Conservation (phyloP, 2,888 invertebrate genomes). For the Nomada lathburiana region DNA sequence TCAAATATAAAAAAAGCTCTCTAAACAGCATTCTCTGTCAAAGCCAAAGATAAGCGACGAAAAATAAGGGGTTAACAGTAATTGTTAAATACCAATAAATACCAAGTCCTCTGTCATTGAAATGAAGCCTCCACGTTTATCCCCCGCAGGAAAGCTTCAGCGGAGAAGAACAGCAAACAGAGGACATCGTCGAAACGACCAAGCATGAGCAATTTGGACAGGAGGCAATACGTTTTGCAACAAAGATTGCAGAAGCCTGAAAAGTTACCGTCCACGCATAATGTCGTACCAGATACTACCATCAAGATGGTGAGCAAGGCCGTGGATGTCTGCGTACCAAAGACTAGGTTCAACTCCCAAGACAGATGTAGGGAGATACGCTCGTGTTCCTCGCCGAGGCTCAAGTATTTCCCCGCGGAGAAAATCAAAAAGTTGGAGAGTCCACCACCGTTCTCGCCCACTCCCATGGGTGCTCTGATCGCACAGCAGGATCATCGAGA, state of each 20-base stretch:
- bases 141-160: slow-evolving; percentile 56
- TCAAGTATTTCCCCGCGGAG: slow-evolving; percentile 78
- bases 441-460: slow-evolving; percentile 43
- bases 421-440: slow-evolving; percentile 66
- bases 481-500: slow-evolving; percentile 57
- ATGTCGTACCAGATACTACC: background rate
- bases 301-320: slow-evolving; percentile 8
- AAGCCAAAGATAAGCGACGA: background rate
- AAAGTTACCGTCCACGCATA: slow-evolving; percentile 37
- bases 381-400: slow-evolving; percentile 68
- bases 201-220: slow-evolving; percentile 54
- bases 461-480: slow-evolving; percentile 47
- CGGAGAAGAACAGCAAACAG: slow-evolving; percentile 34
- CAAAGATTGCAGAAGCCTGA: slow-evolving; percentile 6
- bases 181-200: slow-evolving; percentile 37
- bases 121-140: background rate
- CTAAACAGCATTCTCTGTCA: background rate
- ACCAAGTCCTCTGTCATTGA: no score
- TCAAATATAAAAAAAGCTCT: no score
- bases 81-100: no score
- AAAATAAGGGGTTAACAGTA: slow-evolving; percentile 10
- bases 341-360: slow-evolving; percentile 66
- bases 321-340: slow-evolving; percentile 53
- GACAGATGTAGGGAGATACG: slow-evolving; percentile 55
- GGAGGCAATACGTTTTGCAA: background rate